Base-by-base conservation (phyloP, 2,888 invertebrate genomes). In the Listrodromus nycthemerus region DNA sequence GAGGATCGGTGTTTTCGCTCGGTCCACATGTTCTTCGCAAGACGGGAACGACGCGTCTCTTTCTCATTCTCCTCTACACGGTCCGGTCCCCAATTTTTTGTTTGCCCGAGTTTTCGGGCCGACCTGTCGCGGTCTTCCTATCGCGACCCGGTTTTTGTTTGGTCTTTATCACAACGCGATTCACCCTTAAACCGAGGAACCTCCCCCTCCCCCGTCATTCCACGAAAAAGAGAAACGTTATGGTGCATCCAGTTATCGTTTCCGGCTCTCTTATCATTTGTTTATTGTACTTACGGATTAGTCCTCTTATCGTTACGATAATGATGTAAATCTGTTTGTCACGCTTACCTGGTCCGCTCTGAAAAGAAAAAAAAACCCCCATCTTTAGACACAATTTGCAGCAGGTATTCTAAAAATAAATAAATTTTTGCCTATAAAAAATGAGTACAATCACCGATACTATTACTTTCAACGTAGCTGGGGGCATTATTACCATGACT, bases 261-360 rank as follows among this genome's bases (percentile, higher is more conserved):
- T 71, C 58, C 63, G 61, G 63, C 87, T 87, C 86, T 88, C 88
- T 81, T 88, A 87, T 88, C 89, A 77, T 45, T 45, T 48, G 66
- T 73, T 88, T 90, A 88, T 91, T 85, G 84, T 89, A 81, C 84
- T 87, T 90, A 86, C 87, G 90, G 91, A 92, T 92, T 91, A 91
- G 89, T 85, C 85, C 90, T 67, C 77, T 85, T 84, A 85, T 85
- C 81, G 80, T 77, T 52, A 58, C 70, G 85, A 85, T 85, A 84
- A 85, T 85, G 63, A 66, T 70, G 74, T 67, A 75, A 85, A 85
- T 85, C 83, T 85, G 80, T 73, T 81, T 85, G 83, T 85, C 76
- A 83, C 83, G 79, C 74, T 85, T 79, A 79, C 79, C 45, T 69
- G 24, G 16, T 65, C 16, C 48, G 16, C 19, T 13, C 24, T 16